A percentile compares a stretch with the other conserved stretches of the same genome.
Conservation (phyloP, 2,113 vertebrate genomes). For the Fulmarus glacialis region DNA sequence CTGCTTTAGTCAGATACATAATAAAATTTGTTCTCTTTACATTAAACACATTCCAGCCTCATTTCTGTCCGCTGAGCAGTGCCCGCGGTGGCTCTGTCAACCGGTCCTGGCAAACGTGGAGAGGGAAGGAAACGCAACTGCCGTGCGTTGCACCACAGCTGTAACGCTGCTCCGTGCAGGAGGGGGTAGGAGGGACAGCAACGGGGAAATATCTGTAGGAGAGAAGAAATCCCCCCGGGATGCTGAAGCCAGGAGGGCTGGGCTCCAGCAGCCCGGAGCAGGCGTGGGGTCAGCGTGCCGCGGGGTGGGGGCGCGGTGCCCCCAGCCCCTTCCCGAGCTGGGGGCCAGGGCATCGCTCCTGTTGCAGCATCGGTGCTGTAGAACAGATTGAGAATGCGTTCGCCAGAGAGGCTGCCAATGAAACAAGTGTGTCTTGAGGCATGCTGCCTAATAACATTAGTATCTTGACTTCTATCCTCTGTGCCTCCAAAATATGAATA, state of each 20-base stretch:
- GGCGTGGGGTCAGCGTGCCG: background rate
- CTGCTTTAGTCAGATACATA: background rate
- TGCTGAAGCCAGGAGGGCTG: no score
- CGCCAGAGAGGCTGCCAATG: background rate
- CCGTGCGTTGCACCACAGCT: background rate
- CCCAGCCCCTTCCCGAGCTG: background rate
- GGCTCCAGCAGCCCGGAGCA: background rate
- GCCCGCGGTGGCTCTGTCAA: background rate
- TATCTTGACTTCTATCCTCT: rapidly evolving
- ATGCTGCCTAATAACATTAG: no score
- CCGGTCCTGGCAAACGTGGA: background rate
- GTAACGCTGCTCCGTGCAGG: background rate
- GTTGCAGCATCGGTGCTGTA: rapidly evolving
- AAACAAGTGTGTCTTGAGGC: no score
- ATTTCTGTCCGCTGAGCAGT: background rate
- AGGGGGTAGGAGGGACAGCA: background rate
- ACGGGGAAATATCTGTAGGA: background rate
- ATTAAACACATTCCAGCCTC: background rate
- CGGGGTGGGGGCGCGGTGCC: background rate
- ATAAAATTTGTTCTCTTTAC: constrained; percentile 29
- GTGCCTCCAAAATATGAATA: no score
- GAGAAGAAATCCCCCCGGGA: background rate
- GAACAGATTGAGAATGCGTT: background rate
- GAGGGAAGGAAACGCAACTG: background rate
- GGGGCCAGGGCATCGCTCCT: background rate